Percentiles rank a stretch among this genome's conserved stretches.
These are phyloP conservation scores for Gymnocephalus cernua DNA, from an alignment of 2,113 vertebrate species.

Conservation along the genomic window DNA sequence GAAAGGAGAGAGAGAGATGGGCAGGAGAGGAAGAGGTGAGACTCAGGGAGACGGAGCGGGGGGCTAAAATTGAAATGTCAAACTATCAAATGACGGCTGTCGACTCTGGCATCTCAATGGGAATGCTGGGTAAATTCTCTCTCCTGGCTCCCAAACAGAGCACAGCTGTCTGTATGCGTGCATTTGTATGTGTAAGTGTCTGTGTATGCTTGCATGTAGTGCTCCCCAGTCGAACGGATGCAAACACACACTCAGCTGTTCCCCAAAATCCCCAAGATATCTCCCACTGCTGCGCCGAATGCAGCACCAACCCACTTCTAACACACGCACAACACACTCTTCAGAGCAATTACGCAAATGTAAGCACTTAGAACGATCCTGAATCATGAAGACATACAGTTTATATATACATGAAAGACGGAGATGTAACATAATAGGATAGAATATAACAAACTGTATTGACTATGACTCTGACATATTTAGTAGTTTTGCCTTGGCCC, in stretches of 20 bases:
- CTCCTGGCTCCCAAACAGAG: constrained; percentile 54
- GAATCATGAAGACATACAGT: not conserved
- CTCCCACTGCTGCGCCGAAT: constrained; percentile 10
- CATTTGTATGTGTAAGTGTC: constrained; percentile 22
- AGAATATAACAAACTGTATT: not conserved
- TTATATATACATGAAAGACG: not conserved
- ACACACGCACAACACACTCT: constrained; percentile 7
- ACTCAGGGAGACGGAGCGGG: constrained; percentile 28
- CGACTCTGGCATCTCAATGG: constrained; percentile 60
- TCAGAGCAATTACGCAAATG: constrained; percentile 11
- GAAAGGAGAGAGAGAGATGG: constrained; percentile 17
- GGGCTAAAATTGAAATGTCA: constrained; percentile 81
- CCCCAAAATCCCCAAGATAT: constrained; percentile 34
- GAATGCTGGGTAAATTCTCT: constrained; percentile 69
- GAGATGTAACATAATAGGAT: not conserved
- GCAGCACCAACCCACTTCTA: constrained; percentile 26
- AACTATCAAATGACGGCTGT: constrained; percentile 76
- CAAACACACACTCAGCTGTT: constrained; percentile 65
- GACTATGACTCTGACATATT: not conserved
- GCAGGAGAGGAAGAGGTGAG: constrained; percentile 14
- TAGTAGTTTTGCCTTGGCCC: constrained; percentile 4
- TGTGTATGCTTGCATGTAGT: not conserved
- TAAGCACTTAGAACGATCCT: not conserved
- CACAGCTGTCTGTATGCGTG: constrained; percentile 62
- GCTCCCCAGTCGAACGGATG: constrained; percentile 22